Base-by-base conservation (phyloP, 2,113 vertebrate genomes). In the Triplophysa dalaica region DNA sequence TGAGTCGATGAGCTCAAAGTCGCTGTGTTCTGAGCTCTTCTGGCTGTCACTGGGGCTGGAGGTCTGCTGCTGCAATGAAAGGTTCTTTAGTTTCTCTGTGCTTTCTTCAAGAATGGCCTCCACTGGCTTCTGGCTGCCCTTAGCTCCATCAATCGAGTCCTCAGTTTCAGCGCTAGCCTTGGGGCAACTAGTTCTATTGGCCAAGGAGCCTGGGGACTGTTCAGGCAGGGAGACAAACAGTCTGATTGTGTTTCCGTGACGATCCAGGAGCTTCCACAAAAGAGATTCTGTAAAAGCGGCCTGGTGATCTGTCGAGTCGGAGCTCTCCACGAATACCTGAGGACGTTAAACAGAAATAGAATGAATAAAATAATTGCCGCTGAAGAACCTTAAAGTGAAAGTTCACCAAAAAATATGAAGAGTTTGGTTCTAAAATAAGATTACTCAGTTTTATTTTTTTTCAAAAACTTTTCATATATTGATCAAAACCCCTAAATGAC, bases 321-420 rank as follows among this genome's bases (percentile, higher is more conserved):
- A 99, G 90, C 98, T 99, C 89, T 99, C 97, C 50, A 98, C 90
- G 84, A 98, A 99, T 75, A 99, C 95, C 98, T 99, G 86, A 81
- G n/a, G 50, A 76, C 41, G n/a, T n/a, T 65, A 73, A 2, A n/a
- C 19, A 26, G 9, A 2, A 13, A 33, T 43, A 65, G 3, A 64
- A 58, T 4, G 14, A 3, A 10, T 7, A 3, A 14, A 11, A 7
- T 9, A 26, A 1, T 52, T 75, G 19, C 65, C 58, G 33, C 33
- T 38, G 33, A 38, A 38, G 7, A 38, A 38, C 33, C 33, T 7
- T 38, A 38, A 7, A 38, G 6, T 5, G 33, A 6, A 7, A 7
- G 33, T 38, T 38, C 6, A 38, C 33, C 33, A 6, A 38, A 45
- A 45, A 12, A 45, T 38, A 33, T 33, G 29, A 33, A 33, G 29